phyloP scores from a whole-genome alignment of 2,888 invertebrate genomes.

The Podotricha telesiphe region DNA sequence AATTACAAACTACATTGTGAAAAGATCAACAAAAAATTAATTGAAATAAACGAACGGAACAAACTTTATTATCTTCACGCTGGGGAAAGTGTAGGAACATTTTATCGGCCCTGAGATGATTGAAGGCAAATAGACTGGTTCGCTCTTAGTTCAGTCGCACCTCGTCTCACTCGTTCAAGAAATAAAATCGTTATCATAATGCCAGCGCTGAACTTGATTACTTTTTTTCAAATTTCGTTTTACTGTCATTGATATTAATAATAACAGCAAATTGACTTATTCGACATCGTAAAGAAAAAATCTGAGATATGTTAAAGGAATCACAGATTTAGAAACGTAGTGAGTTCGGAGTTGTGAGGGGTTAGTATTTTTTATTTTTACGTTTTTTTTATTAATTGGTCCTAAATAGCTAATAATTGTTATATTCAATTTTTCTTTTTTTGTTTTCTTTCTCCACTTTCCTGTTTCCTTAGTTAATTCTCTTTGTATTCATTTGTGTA shows the following conservation, averaged over 20 bases:
- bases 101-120: slow-evolving; percentile 29
- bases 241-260: neutral
- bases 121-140: slow-evolving; percentile 29
- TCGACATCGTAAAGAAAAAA: too few relatives aligned
- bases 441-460: too few relatives aligned
- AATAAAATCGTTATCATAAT: slow-evolving; percentile 12
- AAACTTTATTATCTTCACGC: slow-evolving; percentile 32
- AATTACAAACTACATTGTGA: slow-evolving; percentile 2
- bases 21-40: slow-evolving; percentile 22
- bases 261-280: neutral
- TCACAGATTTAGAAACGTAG: too few relatives aligned
- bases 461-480: too few relatives aligned
- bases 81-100: slow-evolving; percentile 22
- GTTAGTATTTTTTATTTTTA: too few relatives aligned
- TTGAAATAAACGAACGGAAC: slow-evolving; percentile 28
- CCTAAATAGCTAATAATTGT: too few relatives aligned
- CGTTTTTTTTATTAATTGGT: too few relatives aligned
- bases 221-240: neutral
- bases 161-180: slow-evolving; percentile 11
- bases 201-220: neutral
- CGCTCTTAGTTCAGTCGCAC: slow-evolving; percentile 18
- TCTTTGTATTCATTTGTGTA: too few relatives aligned
- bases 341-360: too few relatives aligned
- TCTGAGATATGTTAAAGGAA: too few relatives aligned
- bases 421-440: too few relatives aligned